Base-by-base conservation (phyloP, 2,888 invertebrate species). In the Lypha dubia region DNA sequence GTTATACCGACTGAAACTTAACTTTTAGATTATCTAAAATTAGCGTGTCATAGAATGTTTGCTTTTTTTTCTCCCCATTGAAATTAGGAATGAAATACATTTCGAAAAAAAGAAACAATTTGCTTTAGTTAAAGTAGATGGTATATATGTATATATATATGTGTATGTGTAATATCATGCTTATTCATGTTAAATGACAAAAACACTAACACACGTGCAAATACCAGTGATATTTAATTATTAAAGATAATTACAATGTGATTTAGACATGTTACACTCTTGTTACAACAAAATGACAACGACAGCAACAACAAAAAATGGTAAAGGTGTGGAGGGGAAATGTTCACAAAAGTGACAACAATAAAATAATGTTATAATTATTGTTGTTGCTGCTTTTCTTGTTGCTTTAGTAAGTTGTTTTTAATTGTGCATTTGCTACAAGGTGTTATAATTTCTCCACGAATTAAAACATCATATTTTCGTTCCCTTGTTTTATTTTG, bases 171-270 rank as follows among this genome's bases (percentile, higher is more conserved):
- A 46, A 17, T 41, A 7, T 22, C 65, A 56, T 79, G 32, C 53
- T 44, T 56, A 56, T 71, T 71, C 79, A 62, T 79, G 46, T 38
- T 13, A 11, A 20, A 71, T n/a, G n/a, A n/a, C 65, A 74, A n/a
- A n/a, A n/a, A n/a, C 3, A 24, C 56, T 73, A n/a, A 71, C 51
- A 80, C 75, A 65, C 22, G 20, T 32, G 9, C 38, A 58, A 49
- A 74, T 51, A 24, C 28, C 56, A 17, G 68, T 77, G 44, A 44
- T 74, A 53, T 84, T 84, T 77, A 81, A 84, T 80, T 77, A 84
- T 84, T 84, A 84, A 84, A 84, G 80, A 80, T 84, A 81, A 84
- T 81, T 81, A 77, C 84, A 81, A 74, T 74, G 77, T 77, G 76
- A 76, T 77, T 80, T 84, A 81, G 77, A 73, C 80, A 81, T 84